phyloP scores from a whole-genome alignment of 2,888 invertebrate species.

The Xestia rhomboidea region DNA sequence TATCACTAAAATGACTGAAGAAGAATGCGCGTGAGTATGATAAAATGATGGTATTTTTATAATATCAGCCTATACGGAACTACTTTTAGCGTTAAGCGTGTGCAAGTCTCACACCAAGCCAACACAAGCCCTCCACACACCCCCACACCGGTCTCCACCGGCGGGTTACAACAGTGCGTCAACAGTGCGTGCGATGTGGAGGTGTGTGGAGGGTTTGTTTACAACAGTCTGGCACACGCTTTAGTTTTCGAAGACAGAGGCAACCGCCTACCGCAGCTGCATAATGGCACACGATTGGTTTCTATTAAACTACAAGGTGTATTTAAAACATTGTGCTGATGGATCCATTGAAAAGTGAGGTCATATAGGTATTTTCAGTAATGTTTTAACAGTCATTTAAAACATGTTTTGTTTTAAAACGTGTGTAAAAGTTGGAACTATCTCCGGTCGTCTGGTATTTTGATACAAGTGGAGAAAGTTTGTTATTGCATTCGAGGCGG shows the following conservation, averaged over 20 bases:
- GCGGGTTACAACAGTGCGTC: no score
- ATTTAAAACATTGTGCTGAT: background rate
- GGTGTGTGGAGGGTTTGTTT: no score
- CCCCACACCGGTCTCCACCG: no score
- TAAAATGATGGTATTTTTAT: background rate
- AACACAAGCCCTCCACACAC: no score
- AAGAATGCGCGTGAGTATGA: conserved; percentile 96
- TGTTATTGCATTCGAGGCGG: no score
- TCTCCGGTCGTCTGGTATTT: no score
- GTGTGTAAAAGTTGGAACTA: background rate
- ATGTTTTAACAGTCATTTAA: no score
- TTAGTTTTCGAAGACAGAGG: background rate
- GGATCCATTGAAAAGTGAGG: background rate
- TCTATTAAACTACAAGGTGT: background rate
- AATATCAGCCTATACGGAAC: background rate
- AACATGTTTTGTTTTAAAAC: background rate
- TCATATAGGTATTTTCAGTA: background rate
- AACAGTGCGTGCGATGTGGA: no score
- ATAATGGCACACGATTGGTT: background rate
- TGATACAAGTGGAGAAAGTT: no score
- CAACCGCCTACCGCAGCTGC: background rate
- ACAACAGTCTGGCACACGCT: no score
- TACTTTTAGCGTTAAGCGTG: background rate
- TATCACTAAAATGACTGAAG: conserved; percentile 96
- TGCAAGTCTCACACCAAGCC: no score